Evolutionary conservation across 2,113 vertebrate genomes (phyloP), one percentile per base, ranked within the genome.

Genomic region (Elephantulus edwardii): DNA sequence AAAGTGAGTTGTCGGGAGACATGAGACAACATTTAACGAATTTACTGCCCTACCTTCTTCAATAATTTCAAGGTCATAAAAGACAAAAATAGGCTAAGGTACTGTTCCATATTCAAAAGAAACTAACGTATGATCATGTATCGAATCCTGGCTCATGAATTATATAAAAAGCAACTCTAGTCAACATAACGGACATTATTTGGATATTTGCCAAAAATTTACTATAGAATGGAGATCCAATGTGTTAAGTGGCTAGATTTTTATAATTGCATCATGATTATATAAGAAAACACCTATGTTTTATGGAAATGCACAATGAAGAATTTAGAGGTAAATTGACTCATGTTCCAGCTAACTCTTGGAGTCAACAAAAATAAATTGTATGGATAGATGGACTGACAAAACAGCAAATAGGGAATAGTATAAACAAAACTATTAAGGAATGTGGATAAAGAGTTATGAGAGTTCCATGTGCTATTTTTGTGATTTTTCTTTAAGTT

Each of bases 31-130:
- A 44, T 30, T 89, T 82, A 86, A 20, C 76, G 86, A 66, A 89
- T 33, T 86, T 74, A 90, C 54, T 83, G 16, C 19, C 64, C 46
- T 92, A 52, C 38, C 26, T 94, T 91, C 82, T 93, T 92, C 5
- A 91, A 86, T 89, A 93, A 81, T 82, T 14, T 78, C 42, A 77
- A 40, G 8, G 70, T 84, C 40, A 87, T 5, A 52, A 88, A 91
- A 88, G 24, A 76, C 50, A n/a, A 52, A 54, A 19, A 62, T 19
- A 48, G 8, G 20, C 60, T 40, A 28, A 86, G 28, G 24, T 84
- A 60, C 62, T 16, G 3, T 71, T 83, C 20, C 35, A 62, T 92
- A 90, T 90, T 54, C 40, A 70, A 22, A 50, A 68, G 82, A 52
- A 62, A 72, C 0, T 54, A 84, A 62, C 40, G 6, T 81, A 9